These are phyloP conservation scores for Melanaphis sacchari DNA, from an alignment of 1,140 invertebrate species.

Conservation along the genomic window DNA sequence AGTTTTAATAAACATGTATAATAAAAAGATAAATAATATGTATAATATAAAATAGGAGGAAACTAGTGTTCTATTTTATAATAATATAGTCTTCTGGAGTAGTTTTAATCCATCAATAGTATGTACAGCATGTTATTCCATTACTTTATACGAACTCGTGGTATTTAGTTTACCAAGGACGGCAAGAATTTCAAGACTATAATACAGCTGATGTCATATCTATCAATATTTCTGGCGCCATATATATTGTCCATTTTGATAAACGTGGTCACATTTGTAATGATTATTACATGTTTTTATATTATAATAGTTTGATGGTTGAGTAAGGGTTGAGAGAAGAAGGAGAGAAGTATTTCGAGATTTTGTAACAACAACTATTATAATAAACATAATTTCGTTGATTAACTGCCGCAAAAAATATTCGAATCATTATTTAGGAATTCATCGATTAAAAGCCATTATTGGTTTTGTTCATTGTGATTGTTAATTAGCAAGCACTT, in stretches of 20 bases:
- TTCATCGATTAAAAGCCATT: background rate
- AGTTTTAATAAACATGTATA: background rate
- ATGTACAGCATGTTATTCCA: background rate
- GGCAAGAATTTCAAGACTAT: background rate
- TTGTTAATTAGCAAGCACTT: background rate
- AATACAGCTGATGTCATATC: conserved; percentile 14
- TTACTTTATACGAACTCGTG: background rate
- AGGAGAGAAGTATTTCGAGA: background rate
- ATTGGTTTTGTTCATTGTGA: background rate
- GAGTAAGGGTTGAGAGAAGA: background rate
- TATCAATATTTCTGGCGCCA: background rate
- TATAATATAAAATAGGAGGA: background rate
- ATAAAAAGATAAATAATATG: conserved; percentile 8
- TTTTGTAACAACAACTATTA: background rate
- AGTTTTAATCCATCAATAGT: background rate
- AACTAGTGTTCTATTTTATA: background rate
- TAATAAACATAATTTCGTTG: background rate
- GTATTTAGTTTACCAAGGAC: background rate
- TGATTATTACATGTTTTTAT: background rate
- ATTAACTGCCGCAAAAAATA: background rate
- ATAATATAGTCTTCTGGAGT: background rate
- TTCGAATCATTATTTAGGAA: background rate
- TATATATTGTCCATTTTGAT: background rate
- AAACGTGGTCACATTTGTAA: background rate
- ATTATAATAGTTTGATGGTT: background rate